Conservation (phyloP, 1,140 invertebrate species). For the Drosophila orosa region DNA sequence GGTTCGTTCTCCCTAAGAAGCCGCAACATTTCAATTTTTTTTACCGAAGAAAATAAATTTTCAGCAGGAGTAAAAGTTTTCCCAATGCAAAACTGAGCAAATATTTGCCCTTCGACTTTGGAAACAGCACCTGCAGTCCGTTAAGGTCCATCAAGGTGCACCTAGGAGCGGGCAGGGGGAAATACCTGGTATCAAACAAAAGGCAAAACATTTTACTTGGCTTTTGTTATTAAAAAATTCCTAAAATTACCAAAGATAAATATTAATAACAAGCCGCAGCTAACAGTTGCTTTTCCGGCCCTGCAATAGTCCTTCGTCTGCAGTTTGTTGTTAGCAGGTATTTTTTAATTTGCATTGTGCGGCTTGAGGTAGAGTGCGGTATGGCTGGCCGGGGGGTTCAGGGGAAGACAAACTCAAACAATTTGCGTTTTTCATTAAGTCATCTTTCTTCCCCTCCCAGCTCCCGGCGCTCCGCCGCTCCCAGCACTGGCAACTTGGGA, state of each 20-base stretch:
- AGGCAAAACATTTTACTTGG: conserved; percentile 69
- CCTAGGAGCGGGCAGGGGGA: not conserved
- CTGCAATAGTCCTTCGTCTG: conserved; percentile 29
- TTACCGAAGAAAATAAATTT: conserved; percentile 70
- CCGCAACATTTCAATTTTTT: conserved; percentile 62
- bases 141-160: conserved; percentile 36
- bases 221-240: conserved; percentile 82
- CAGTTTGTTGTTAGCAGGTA: conserved; percentile 54
- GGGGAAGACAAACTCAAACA: conserved; percentile 71
- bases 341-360: conserved; percentile 77
- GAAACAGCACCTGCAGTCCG: conserved; percentile 44
- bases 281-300: conserved; percentile 53
- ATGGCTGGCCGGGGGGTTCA: not conserved
- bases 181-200: conserved; percentile 55
- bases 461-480: not conserved
- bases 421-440: conserved; percentile 82
- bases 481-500: conserved; percentile 33
- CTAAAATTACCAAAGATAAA: conserved; percentile 82
- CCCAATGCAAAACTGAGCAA: conserved; percentile 65
- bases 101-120: conserved; percentile 75
- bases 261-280: conserved; percentile 79
- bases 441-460: conserved; percentile 39
- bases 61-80: conserved; percentile 55
- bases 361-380: conserved; percentile 31
- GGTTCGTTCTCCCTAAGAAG: conserved; percentile 6